Evolutionary conservation across 1,140 invertebrate genomes (phyloP).

Genomic region (Tribolium castaneum): DNA sequence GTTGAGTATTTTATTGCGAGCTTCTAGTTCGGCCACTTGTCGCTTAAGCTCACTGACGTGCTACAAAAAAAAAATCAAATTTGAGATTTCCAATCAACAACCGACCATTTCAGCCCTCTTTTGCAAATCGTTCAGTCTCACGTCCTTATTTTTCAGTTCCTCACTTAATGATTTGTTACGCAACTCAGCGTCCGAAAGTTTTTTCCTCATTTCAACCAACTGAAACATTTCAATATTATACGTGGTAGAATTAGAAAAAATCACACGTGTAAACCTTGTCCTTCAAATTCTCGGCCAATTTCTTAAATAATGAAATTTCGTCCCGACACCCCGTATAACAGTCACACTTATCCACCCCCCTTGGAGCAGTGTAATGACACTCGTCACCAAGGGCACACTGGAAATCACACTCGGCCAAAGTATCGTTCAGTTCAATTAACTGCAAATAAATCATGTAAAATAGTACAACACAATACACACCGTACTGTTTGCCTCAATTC

Average conservation of each 20-base stretch:
- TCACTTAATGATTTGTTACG: not conserved
- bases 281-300: slow-evolving; percentile 4
- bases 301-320: slow-evolving; percentile 1
- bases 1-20: not conserved
- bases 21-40: not conserved
- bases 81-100: not conserved
- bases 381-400: not conserved
- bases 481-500: slow-evolving; percentile 23
- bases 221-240: not conserved
- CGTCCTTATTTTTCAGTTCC: not conserved
- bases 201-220: not conserved
- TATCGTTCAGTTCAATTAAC: slow-evolving; percentile 13
- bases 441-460: not conserved
- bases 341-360: not conserved
- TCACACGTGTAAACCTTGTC: not conserved
- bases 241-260: not conserved
- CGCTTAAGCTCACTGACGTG: not conserved
- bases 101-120: not conserved
- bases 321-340: not conserved
- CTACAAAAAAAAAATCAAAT: not conserved
- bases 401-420: slow-evolving; percentile 4
- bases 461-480: not conserved
- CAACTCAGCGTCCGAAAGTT: not conserved
- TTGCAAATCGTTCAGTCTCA: not conserved
- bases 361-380: not conserved